Base-by-base conservation (phyloP, 2,888 invertebrate genomes). In the Agonopterix arenella region DNA sequence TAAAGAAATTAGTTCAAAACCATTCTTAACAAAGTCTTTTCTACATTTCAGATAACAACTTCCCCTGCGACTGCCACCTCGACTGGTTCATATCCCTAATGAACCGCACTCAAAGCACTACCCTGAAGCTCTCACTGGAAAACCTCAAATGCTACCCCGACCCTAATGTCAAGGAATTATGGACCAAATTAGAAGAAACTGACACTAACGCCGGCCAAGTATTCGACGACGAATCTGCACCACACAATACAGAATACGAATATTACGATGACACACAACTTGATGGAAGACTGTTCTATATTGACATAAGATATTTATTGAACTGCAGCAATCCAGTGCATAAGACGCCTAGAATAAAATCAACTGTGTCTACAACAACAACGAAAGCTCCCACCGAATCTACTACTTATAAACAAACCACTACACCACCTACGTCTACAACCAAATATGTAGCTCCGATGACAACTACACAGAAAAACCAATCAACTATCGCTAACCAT, bases 211-310 rank as follows among this genome's bases (percentile, higher is more conserved):
- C 49, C 2, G 59, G 54, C 36, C 70, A 70, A 60, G 55, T 54
- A 0, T 53, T 64, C 4, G 75, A 75, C 1, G 73, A 72, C 36
- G 68, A 68, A 36, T 18, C 60, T 2, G 63, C 62, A 53, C 59
- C 41, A 8, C 68, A 66, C 52, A 72, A 59, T 46, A 50, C 54
- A 8, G 84, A 86, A 7, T 84, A 83, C 40, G 89, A 89, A 62
- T 88, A 85, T 53, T 89, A 89, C 40, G 89, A 89, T 16, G 85
- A 85, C 0, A 66, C 77, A 1, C 81, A 84, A 57, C 59, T 88
- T 0, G 78, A 83, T 46, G 89, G 88, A n/a, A 84, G 79, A 53
- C 58, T 89, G 2, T 89, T 89, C 56, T 89, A 84, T 47, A 60
- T 73, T 38, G 88, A 89, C 49, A 58, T 88, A 36, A 79, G 84